Base-by-base conservation (phyloP, 2,797 vertebrate genomes). In the Eulemur mongoz region DNA sequence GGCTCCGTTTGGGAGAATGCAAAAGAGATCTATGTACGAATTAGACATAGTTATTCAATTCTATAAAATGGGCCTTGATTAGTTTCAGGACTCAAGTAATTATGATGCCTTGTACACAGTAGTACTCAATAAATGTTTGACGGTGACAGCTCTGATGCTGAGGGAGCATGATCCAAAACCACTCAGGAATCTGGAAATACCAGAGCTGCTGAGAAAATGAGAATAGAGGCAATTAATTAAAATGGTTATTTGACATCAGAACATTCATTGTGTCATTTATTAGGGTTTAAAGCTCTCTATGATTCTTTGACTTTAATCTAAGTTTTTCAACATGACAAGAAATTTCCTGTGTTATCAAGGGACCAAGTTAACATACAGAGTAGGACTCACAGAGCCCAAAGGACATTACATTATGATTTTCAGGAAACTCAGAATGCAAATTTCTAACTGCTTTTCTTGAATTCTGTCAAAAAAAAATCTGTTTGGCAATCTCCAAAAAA, bases 291-390 rank as follows among this genome's bases (percentile, higher is more conserved):
- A 96, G 65, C 14, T 82, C 54, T 72, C 20, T 79, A 5, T 59
- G 94, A 83, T 85, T 87, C 76, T 90, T 92, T 80, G 23, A 91
- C 75, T 95, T 97, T 94, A 94, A 96, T 85, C 13, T 82, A 15
- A 27, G 25, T 79, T 92, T 94, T 92, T 38, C 30, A 91, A 59
- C 15, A 25, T 94, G 76, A 81, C 17, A 80, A 94, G 35, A 89
- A 73, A 61, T 65, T 93, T 88, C 79, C 40, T 89, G 25, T 88
- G 83, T 89, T 82, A 91, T 70, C 40, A 92, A 95, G 35, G 20
- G 20, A 50, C 57, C 20, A 65, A 38, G 57, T 78, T 91, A 45
- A 69, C 82, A 83, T 61, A 85, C 32, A 38, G 59, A 91, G 30
- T 70, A 79, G 43, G 52, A 89, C 27, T 35, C 38, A 86, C 54